A percentile compares a stretch with the other conserved stretches of the same genome.
phyloP scores from a whole-genome alignment of 2,888 invertebrate species.

The Neocrepidodera transversa region DNA sequence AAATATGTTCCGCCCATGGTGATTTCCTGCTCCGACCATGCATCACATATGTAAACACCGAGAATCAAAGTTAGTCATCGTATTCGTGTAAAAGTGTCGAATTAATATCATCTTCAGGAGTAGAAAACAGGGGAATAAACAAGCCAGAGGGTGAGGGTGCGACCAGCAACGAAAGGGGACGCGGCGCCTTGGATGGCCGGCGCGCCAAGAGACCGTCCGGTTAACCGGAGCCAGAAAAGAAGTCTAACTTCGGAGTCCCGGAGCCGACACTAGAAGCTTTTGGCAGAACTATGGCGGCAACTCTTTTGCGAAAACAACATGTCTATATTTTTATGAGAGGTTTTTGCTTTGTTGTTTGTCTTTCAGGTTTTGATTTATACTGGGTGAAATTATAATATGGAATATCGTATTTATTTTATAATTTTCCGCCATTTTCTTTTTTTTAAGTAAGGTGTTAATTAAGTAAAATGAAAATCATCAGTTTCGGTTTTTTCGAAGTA shows the following conservation, averaged over 20 bases:
- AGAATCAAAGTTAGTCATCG: slow-evolving; percentile 8
- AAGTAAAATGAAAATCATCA: no score
- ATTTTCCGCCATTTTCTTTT: no score
- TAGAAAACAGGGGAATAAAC: slow-evolving; percentile 49
- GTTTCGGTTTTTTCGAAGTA: no score
- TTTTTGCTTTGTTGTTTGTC: neutral
- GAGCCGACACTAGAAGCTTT: slow-evolving; percentile 41
- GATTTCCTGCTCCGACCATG: neutral
- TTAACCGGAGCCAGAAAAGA: slow-evolving; percentile 47
- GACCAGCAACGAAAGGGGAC: slow-evolving; percentile 24
- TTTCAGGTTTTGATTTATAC: neutral
- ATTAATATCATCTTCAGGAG: slow-evolving; percentile 53
- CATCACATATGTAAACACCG: slow-evolving; percentile 13
- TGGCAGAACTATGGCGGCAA: slow-evolving; percentile 40
- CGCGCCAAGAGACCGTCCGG: slow-evolving; percentile 53
- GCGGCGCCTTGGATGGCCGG: slow-evolving; percentile 51
- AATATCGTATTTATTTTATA: no score
- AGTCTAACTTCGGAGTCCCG: slow-evolving; percentile 41
- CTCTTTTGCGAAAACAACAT: slow-evolving; percentile 48
- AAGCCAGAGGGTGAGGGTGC: slow-evolving; percentile 44
- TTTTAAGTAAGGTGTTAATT: no score
- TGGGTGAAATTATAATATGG: neutral
- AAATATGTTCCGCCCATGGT: no score
- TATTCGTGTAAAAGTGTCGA: slow-evolving; percentile 40
- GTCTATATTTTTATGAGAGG: neutral